Evolutionary conservation across 2,888 invertebrate genomes (phyloP), one percentile per base, ranked within the genome.

Genomic region (Coelopa pilipes): DNA sequence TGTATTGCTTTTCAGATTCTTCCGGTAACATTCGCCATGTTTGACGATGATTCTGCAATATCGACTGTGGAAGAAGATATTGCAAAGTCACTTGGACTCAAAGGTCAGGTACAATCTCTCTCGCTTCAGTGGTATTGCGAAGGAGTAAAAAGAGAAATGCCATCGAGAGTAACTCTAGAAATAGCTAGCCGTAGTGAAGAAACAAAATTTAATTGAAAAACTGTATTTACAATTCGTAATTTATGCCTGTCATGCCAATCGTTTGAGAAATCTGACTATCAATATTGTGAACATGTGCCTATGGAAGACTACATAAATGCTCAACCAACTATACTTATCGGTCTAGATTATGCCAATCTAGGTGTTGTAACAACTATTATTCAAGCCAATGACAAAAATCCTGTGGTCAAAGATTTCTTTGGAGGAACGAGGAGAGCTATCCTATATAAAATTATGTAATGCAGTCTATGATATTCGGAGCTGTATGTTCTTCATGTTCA

Each of bases 381-480:
- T 4, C n/a, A 21, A 67, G 12, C 4, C 2, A n/a, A 34, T 10
- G 13, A 13, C 21, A 2, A 10, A 15, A 34, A 21, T 53, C 67
- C 67, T 3, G 13, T 67, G 7, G 67, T 53, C 74, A 74, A 55
- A 4, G 74, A 13, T 74, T 74, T 62, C n/a, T 74, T 10, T 84
- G 82, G 81, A 65, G 81, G 57, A 55, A 72, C 11, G 71, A 49
- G 24, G n/a, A 49, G 9, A 34, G 3, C 15, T 5, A 19, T 12
- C 78, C 79, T 0, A 17, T 72, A 5, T 72, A 75, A n/a, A 70
- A 70, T 17, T 78, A 74, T 65, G 59, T 69, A 45, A 78, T 78
- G 78, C 19, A 55, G 12, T 72, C 75, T 7, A 76, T 78, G 76
- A 79, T 75, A 11, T 80, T 80, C 59, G 74, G 69, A n/a, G 60